Evolutionary conservation across 2,797 vertebrate species (phyloP), one percentile per base, ranked within the genome.

Genomic region (Sternotherus odoratus): DNA sequence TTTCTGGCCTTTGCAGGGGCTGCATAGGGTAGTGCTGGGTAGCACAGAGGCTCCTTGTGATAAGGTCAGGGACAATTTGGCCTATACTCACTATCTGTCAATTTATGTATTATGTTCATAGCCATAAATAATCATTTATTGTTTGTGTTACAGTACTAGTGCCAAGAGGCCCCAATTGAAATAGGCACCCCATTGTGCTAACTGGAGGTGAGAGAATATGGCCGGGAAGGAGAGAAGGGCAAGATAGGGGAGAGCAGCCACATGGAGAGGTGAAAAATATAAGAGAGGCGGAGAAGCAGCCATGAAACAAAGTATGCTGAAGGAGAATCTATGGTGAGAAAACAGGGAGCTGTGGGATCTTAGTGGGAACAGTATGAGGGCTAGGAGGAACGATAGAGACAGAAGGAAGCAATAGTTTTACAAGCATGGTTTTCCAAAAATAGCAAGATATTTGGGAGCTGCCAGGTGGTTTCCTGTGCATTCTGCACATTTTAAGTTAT

Each of bases 221-320:
- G 36, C 36, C 12, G 6, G 50, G 28, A 84, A 88, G 13, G 12
- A 90, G 36, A 50, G 4, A 54, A 1, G 6, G 79, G 33, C 5
- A 72, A 79, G 50, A 66, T 46, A 79, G 13, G 85, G 77, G 54
- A 57, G 16, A 53, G 9, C 23, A 53, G 30, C 26, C 53, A 56
- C 43, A 8, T 43, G 10, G 12, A 26, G 21, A 6, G 36, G 21
- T 2, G 0, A 0, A 23, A 56, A 83, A 33, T 4, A 66, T 53
- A 53, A 53, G 9, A 23, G 53, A 53, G 53, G 53, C 28, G 50
- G 5, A 56, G 23, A 87, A 78, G 39, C 1, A 33, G 83, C 15
- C 21, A 12, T 7, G 5, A 5, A 87, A 8, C 51, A 83, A 88
- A 83, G 1, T 69, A 69, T 21, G 33, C 60, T 19, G 39, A 12